Base-by-base conservation (phyloP, 2,797 vertebrate genomes). In the Rhinella marina region DNA sequence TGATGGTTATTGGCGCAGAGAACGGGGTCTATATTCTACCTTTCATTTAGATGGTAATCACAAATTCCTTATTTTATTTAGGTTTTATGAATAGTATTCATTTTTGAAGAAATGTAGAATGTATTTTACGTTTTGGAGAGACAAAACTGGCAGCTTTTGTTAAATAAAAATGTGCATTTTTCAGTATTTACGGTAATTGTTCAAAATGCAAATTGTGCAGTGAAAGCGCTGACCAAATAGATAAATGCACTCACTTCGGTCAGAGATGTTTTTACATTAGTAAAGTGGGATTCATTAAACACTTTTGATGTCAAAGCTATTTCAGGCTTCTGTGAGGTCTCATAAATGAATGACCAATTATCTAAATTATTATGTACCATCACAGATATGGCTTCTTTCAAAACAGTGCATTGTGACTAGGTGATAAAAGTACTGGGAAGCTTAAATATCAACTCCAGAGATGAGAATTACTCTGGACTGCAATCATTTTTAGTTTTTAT, bases 281-380 rank as follows among this genome's bases (percentile, higher is more conserved):
- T 82, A 73, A 54, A 70, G 23, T 68, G 32, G 27, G 50, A 72
- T 84, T 59, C 27, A 88, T 79, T 88, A 84, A 41, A 23, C 23
- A 75, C 76, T 79, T 88, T 88, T 84, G 64, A 88, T 80, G 87
- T 77, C 73, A 70, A 23, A 79, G 81, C 64, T 80, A 88, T 88
- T 88, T 68, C 82, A 62, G 76, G 76, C 14, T 29, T 57, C 66
- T 61, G 62, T 80, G 82, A 84, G 66, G 72, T 84, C 75, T 88
- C 82, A 88, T 88, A 88, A 88, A 88, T 84, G 81, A 88, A 88
- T 88, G 64, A 84, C 54, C 82, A 88, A 84, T 88, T 88, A 84
- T 84, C 75, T 84, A 57, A 84, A 88, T 88, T 79, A 88, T 27
- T 77, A 87, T 88, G 87, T 88, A 64, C 64, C 75, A 68, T 80